Evolutionary conservation across 2,797 vertebrate genomes (phyloP), one percentile per base, ranked within the genome.

Genomic region (Gallinago nigripennis): DNA sequence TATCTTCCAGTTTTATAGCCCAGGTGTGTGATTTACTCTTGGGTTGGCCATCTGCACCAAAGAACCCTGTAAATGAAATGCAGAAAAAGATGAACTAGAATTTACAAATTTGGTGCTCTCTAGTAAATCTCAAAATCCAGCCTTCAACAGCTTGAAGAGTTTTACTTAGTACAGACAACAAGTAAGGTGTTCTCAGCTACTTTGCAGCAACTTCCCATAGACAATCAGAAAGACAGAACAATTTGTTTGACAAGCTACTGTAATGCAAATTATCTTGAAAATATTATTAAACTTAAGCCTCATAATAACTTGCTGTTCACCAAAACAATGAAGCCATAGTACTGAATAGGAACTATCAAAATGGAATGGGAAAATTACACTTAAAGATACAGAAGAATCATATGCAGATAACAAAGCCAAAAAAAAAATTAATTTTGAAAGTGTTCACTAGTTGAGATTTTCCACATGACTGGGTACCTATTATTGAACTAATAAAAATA

Each of bases 401-500:
- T 87, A 76, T 48, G 37, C 51, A 70, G 77, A 87, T 79, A 93
- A 80, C 27, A 93, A 94, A 91, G 50, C 10, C 81, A 95, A 94
- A 88, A 83, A 83, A 43, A 66, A 93, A 96, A 94, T 94, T 93
- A 94, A 73, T 94, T 94, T 89, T 92, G 60, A 43, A 91, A 53
- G 7, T 64, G 33, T 94, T 96, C 56, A 61, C 23, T 72, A 57
- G 63, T 63, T 43, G 69, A 81, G 75, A 90, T 91, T 94, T 97
- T 96, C 64, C 76, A 85, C 82, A 71, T 92, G 61, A 79, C 79
- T 91, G 81, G 75, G 72, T 66, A 90, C 6, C 10, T 88, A 80
- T 80, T 96, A 94, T n/a, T 94, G 73, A 92, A 92, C 75, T 87
- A 94, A 95, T 78, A 92, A 95, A 96, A 96, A 84, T n/a, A 91